Conservation (phyloP, 2,113 vertebrate species). For the Coptodon bakossiorum region DNA sequence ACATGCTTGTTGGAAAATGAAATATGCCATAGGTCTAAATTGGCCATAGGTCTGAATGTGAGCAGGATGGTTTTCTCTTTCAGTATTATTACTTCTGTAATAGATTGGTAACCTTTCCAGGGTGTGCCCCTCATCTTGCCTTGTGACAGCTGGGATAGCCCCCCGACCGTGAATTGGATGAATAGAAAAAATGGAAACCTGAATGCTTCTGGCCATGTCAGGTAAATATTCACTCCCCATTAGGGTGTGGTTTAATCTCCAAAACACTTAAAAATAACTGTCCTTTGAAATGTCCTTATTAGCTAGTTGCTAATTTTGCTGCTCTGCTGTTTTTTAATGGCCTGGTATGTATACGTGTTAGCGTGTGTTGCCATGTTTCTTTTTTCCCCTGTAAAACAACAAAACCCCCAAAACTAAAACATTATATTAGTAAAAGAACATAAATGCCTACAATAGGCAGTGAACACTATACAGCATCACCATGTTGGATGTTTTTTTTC, state of each 20-base stretch:
- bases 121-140: not conserved
- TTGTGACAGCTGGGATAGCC: not conserved
- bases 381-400: not conserved
- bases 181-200: not conserved
- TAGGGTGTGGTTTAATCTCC: not conserved
- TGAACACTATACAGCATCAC: not conserved
- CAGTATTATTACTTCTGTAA: not conserved
- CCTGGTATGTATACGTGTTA: not conserved
- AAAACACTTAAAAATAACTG: not conserved
- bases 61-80: not conserved
- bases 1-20: not conserved
- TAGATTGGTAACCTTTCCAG: not conserved
- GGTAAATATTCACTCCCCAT: not conserved
- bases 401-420: not conserved
- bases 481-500: not conserved
- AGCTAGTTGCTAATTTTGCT: not conserved
- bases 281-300: not conserved
- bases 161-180: not conserved
- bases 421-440: not conserved
- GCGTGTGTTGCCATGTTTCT: not conserved
- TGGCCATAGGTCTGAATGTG: not conserved
- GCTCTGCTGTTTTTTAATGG: not conserved
- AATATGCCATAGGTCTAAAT: not conserved
- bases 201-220: not conserved
- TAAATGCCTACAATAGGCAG: not conserved